Evolutionary conservation across 2,888 invertebrate species (phyloP), one percentile per base, ranked within the genome.

Genomic region (Mongoloraphidia duomilia): DNA sequence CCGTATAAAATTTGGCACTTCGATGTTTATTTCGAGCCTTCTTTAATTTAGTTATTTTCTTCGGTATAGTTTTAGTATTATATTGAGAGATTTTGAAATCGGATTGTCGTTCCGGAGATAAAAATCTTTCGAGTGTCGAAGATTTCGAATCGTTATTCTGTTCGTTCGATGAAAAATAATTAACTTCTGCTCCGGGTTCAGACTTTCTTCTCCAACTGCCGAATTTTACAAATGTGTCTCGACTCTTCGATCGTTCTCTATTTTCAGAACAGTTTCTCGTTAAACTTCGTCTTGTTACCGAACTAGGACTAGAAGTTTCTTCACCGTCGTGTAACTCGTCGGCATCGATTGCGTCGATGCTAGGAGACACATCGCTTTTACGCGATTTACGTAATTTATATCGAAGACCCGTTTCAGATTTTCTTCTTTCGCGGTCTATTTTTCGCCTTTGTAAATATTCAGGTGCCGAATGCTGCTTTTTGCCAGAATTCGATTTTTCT

Each of bases 381-480:
- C 76, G 71, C 2, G 68, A 66, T 61, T 78, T 80, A 58, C 79
- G 75, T 9, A 80, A 65, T 55, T 80, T 71, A 10, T 74, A 74
- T 58, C 77, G 65, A 41, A 74, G 64, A 42, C 77, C 76, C 46
- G 74, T 76, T 61, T 81, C 80, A 2, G 79, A 76, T 61, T 78
- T 78, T 55, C 80, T 66, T 59, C 82, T 73, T 46, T 82, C 81
- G 44, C 80, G 71, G 57, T 83, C 83, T 47, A 82, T 73, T 62
- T 88, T 87, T 34, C 92, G 73, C 56, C 86, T 82, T 63, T 94
- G 92, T 51, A 93, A 71, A 65, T 94, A 94, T 57, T 92, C 91
- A 0, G 93, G 93, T 0, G 91, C 90, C 33, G 86, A 84, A 47
- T 84, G 75, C 58, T 84, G 84, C 58, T 84, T 82, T 52, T 72